Evolutionary conservation across 2,113 vertebrate genomes (phyloP).

Genomic region (Callipepla californica): DNA sequence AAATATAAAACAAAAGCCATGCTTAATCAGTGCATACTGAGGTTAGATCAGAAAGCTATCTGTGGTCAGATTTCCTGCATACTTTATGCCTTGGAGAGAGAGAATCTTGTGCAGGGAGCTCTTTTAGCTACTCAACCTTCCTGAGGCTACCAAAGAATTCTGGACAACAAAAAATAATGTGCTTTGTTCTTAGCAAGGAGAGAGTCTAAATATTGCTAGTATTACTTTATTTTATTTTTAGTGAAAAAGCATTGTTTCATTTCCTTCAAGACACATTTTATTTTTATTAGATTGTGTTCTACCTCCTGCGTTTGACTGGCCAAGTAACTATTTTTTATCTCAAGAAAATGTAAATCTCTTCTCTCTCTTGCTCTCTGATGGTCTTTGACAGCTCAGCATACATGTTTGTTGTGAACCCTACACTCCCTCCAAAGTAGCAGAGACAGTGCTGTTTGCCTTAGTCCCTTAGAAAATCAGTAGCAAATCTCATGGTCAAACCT

Average conservation of each 20-base stretch:
- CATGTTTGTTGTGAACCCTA: not conserved
- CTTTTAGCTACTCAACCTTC: not conserved
- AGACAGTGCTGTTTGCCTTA: not conserved
- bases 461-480: not conserved
- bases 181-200: not conserved
- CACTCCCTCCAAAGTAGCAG: not conserved
- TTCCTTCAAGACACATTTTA: not conserved
- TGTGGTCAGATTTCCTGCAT: not conserved
- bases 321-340: not conserved
- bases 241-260: not conserved
- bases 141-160: accelerated
- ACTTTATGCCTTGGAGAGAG: not conserved
- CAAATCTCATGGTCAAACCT: not conserved
- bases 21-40: not conserved
- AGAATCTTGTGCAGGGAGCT: not conserved
- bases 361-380: not conserved
- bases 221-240: too few species aligned
- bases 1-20: not conserved
- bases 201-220: not conserved
- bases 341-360: not conserved
- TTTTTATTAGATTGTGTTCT: not conserved
- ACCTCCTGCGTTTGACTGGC: not conserved
- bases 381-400: not conserved
- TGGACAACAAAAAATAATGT: not conserved
- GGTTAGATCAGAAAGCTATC: not conserved